These are phyloP conservation scores for Boulengeromyrus knoepffleri DNA, from an alignment of 2,113 vertebrate species.

Conservation along the genomic window DNA sequence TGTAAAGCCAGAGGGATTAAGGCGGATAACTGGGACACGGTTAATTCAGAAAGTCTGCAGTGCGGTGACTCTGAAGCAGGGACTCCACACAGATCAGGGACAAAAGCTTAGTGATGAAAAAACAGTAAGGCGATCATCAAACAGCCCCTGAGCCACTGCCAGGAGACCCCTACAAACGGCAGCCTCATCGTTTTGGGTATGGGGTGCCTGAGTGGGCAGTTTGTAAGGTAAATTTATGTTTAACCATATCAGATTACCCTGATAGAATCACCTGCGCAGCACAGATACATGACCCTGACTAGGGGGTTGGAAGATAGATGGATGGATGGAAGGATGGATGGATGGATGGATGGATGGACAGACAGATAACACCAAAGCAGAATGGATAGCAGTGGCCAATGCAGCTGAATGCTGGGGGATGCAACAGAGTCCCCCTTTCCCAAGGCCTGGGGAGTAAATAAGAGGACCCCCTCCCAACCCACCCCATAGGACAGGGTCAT, in stretches of 20 bases:
- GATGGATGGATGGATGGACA: background rate
- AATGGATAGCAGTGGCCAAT: background rate
- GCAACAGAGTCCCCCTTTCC: background rate
- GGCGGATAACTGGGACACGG: conserved; percentile 39
- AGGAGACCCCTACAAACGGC: background rate
- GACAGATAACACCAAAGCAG: background rate
- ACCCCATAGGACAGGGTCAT: conserved; percentile 42
- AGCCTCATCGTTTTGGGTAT: background rate
- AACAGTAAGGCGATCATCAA: background rate
- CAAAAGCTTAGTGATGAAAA: background rate
- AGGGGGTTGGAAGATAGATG: background rate
- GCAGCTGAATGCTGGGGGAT: background rate
- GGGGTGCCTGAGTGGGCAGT: background rate
- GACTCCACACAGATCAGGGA: background rate
- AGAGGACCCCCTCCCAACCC: conserved; percentile 25
- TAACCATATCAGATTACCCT: background rate
- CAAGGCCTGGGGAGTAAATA: background rate
- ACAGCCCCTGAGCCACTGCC: background rate
- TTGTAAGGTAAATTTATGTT: background rate
- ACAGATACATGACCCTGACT: background rate
- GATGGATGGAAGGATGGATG: background rate
- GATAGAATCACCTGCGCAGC: background rate
- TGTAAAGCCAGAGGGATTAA: conserved; percentile 56
- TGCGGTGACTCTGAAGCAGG: conserved; percentile 29
- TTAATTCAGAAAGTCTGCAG: conserved; percentile 36